Evolutionary conservation across 2,113 vertebrate genomes (phyloP), one percentile per base, ranked within the genome.

Genomic region (Sakesphorus luctuosus): DNA sequence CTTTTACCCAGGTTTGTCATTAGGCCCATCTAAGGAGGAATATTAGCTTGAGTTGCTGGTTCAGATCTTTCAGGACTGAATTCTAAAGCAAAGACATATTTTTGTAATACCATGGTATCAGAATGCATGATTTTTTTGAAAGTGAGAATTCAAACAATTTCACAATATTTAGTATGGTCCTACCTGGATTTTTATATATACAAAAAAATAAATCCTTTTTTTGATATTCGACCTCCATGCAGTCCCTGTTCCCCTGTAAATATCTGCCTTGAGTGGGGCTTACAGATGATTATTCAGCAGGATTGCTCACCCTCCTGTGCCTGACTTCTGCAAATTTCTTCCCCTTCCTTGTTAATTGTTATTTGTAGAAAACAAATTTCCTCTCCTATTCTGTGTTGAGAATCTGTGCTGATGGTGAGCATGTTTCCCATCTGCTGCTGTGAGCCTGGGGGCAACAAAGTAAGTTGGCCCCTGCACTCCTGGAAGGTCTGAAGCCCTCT

Each of bases 341-440:
- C 55, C 50, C 23, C 16, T 81, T 77, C 18, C 26, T 72, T 47
- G 6, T 44, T 80, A 29, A 3, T 14, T 66, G 11, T 14, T 40
- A 71, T 55, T 88, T 59, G 36, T 63, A 81, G 46, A 68, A 80
- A 84, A 58, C 38, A 67, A 29, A 90, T 68, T 50, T 91, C 35
- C n/a, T 69, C 35, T 69, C 43, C 76, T 75, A 6, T 43, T 46
- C 29, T 10, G 1, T 74, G 18, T 50, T 56, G 46, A 80, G 84
- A 81, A 23, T 44, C 56, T 1, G 3, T 86, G 24, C 40, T 0
- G 0, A 1, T 0, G 0, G 52, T 13, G 76, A 86, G 23, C 61
- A 4, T 4, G 6, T 62, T 92, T 63, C 62, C 74, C 28, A 56
- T 55, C 35, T 63, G 83, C 43, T 1, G 3, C 76, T 69, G 83